Percentiles rank a stretch among this genome's conserved stretches.
phyloP scores from a whole-genome alignment of 2,797 vertebrate species.

The Delichon dasypus region DNA sequence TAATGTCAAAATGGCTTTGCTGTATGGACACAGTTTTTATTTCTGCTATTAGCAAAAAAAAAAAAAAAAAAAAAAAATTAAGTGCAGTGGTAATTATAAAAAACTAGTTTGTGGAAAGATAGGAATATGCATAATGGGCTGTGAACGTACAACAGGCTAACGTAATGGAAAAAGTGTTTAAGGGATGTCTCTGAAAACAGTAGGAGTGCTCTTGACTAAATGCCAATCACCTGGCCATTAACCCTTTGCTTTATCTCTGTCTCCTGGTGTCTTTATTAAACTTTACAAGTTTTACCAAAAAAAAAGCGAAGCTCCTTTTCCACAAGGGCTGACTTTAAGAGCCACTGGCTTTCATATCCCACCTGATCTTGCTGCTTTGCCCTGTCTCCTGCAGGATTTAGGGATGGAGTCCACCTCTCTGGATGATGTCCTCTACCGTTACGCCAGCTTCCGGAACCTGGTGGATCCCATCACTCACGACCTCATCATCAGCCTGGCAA shows the following conservation, averaged over 20 bases:
- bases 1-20: neutral
- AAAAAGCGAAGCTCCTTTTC: neutral
- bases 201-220: neutral
- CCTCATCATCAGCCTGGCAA: constrained; percentile 95
- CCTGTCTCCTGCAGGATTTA: constrained; percentile 82
- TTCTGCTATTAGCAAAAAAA: neutral
- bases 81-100: neutral
- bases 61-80: neutral
- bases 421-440: constrained; percentile 95
- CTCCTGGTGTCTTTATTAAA: neutral
- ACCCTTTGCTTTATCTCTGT: neutral
- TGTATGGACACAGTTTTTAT: neutral
- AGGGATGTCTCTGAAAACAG: neutral
- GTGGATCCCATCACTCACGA: constrained; percentile 99
- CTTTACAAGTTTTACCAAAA: neutral
- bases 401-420: constrained; percentile 98
- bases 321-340: neutral
- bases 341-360: rapidly evolving
- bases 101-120: neutral
- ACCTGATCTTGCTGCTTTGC: neutral
- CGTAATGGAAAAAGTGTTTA: neutral
- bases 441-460: constrained; percentile 97
- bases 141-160: neutral
- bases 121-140: neutral
- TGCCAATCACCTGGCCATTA: no score